phyloP scores from a whole-genome alignment of 2,888 invertebrate species.

The Laspeyria flexula region DNA sequence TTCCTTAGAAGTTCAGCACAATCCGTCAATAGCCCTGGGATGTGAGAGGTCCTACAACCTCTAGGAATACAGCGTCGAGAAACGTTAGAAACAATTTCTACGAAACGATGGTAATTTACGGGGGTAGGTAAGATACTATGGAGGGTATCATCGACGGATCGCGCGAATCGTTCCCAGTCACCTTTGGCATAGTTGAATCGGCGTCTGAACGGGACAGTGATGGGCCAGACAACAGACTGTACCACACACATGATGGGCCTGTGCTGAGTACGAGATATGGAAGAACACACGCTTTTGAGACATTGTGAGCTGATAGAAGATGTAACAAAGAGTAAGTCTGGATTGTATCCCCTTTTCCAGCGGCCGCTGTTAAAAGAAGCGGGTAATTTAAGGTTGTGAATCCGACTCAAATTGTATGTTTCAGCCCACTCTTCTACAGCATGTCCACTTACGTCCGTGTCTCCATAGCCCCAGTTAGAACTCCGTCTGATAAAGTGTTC shows the following conservation, averaged over 20 bases:
- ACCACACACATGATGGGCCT: constrained; percentile 3
- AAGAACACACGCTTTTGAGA: background rate
- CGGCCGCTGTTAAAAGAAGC: constrained; percentile 9
- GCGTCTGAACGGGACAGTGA: constrained; percentile 4
- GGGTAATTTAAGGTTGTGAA: constrained; percentile 6
- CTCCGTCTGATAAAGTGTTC: no score
- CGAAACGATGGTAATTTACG: background rate
- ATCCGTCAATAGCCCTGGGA: background rate
- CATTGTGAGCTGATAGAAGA: background rate
- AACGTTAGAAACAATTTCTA: background rate
- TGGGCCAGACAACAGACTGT: background rate
- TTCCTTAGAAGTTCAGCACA: background rate
- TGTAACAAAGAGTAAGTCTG: constrained; percentile 6
- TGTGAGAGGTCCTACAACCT: background rate
- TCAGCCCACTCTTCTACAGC: background rate
- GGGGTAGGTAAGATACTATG: background rate
- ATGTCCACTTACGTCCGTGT: background rate
- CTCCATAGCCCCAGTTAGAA: background rate
- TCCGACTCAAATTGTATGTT: background rate
- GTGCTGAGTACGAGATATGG: constrained; percentile 5
- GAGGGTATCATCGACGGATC: background rate
- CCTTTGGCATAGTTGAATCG: constrained; percentile 9
- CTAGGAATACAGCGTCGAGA: background rate
- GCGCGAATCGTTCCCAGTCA: no score
- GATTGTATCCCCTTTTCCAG: constrained; percentile 1